phyloP scores from a whole-genome alignment of 2,888 invertebrate genomes.

The Sphaerophoria taeniata region DNA sequence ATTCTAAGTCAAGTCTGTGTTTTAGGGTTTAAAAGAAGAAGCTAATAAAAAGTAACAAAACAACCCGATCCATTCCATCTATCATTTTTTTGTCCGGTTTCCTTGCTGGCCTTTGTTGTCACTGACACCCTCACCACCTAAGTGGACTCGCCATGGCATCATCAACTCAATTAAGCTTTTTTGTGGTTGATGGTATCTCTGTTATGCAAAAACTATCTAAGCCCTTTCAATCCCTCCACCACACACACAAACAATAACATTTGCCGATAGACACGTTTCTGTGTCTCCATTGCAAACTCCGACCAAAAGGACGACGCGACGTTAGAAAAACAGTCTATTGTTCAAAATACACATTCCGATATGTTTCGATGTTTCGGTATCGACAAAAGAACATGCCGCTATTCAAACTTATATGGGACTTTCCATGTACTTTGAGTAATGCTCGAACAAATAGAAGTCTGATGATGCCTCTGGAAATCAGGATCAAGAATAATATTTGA shows the following conservation, averaged over 20 bases:
- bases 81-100: no score
- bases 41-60: no score
- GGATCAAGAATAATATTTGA: conserved; percentile 57
- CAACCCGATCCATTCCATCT: no score
- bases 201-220: no score
- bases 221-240: no score
- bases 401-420: conserved; percentile 53
- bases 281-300: conserved; percentile 1
- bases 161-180: conserved; percentile 65
- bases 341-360: conserved; percentile 67
- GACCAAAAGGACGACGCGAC: conserved; percentile 1
- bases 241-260: neutral
- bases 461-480: conserved; percentile 41
- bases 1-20: no score
- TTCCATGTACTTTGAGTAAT: conserved; percentile 33
- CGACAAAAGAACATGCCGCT: conserved; percentile 46
- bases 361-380: conserved; percentile 39
- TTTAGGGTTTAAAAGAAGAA: no score
- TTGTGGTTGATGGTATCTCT: conserved; percentile 52
- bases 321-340: conserved; percentile 45
- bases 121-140: no score
- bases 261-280: no score
- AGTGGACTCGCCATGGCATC: neutral
- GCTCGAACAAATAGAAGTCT: conserved; percentile 16
- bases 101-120: no score